Conservation (phyloP, 2,797 vertebrate genomes). For the Anabacerthia variegaticeps region DNA sequence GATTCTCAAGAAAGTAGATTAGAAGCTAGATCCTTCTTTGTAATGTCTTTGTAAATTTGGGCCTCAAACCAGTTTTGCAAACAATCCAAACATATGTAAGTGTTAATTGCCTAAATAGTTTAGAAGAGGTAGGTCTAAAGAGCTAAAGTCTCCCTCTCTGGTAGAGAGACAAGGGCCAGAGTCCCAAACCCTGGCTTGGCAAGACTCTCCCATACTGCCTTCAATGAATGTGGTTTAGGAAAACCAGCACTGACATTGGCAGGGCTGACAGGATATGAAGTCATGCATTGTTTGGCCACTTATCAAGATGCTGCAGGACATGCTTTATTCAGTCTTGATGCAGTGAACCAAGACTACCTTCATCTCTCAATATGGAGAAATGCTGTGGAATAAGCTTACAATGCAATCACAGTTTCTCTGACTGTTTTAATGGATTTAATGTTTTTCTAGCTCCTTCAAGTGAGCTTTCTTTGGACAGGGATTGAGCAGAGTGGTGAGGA, state of each 20-base stretch:
- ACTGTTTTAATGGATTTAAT: background rate
- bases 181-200: background rate
- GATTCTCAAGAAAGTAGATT: background rate
- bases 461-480: background rate
- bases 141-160: background rate
- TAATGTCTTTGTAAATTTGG: background rate
- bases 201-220: background rate
- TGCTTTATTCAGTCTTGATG: background rate
- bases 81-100: background rate
- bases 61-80: background rate
- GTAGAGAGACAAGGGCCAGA: background rate
- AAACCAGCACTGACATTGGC: background rate
- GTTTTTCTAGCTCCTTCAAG: background rate
- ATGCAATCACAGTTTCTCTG: background rate
- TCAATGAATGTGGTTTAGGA: background rate
- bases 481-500: background rate
- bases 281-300: background rate
- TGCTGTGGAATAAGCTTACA: background rate
- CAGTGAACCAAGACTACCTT: background rate
- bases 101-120: background rate
- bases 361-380: background rate
- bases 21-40: background rate
- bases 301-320: background rate
- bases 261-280: background rate
- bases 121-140: background rate